phyloP scores from a whole-genome alignment of 2,113 vertebrate species.

The Silurus asotus region DNA sequence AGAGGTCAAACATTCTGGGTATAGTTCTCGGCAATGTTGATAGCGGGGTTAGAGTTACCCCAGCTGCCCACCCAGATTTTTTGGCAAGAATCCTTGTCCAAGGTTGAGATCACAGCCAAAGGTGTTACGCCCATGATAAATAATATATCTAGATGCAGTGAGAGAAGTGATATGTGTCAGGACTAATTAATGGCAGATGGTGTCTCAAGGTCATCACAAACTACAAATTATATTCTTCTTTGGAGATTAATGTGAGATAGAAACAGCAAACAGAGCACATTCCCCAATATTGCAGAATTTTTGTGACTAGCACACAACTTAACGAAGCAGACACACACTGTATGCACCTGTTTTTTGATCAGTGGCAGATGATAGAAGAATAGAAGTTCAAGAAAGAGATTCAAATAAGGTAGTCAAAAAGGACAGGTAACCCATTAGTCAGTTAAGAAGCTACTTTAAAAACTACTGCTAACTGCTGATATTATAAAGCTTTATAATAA shows the following conservation, averaged over 20 bases:
- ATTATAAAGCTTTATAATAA: no score
- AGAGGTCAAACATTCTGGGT: constrained; percentile 64
- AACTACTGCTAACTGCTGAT: no score
- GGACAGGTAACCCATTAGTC: background rate
- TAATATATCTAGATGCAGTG: constrained; percentile 57
- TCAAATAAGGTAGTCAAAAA: background rate
- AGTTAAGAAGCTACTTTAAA: background rate
- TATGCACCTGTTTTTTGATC: background rate
- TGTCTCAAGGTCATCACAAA: constrained; percentile 35
- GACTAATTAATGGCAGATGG: constrained; percentile 40
- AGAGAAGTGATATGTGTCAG: constrained; percentile 25
- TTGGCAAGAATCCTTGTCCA: constrained; percentile 69
- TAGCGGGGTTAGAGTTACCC: constrained; percentile 67
- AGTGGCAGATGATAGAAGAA: background rate
- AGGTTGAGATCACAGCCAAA: constrained; percentile 64
- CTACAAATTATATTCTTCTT: background rate
- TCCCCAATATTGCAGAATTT: background rate
- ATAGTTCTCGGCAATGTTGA: constrained; percentile 63
- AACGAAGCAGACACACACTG: background rate
- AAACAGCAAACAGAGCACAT: background rate
- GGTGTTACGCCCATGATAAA: constrained; percentile 69
- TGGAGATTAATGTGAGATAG: background rate
- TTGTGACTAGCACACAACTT: background rate
- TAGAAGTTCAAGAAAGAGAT: background rate
- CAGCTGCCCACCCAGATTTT: constrained; percentile 73